phyloP scores from a whole-genome alignment of 1,140 invertebrate genomes.

The Trichomalopsis sarcophagae region DNA sequence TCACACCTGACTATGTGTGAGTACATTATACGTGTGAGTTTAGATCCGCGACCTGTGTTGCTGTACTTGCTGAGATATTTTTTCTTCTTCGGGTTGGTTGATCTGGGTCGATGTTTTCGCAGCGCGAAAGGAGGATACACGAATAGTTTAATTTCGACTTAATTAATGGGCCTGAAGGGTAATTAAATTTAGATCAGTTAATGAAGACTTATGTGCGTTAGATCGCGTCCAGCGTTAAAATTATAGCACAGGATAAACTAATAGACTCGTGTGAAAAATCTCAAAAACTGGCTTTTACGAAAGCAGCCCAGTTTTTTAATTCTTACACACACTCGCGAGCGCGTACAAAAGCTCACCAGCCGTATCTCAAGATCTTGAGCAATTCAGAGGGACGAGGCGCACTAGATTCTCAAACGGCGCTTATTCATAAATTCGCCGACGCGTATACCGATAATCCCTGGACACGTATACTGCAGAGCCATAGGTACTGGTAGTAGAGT shows the following conservation, averaged over 20 bases:
- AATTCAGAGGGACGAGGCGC: no score
- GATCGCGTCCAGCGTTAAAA: neutral
- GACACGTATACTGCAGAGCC: neutral
- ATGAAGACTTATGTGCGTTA: neutral
- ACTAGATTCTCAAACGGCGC: neutral
- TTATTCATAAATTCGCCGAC: constrained; percentile 5
- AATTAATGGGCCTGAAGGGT: neutral
- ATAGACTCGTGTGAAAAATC: no score
- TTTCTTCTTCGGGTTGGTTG: neutral
- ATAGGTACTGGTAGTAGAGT: neutral
- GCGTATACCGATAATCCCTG: neutral
- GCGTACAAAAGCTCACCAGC: no score
- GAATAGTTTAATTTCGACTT: neutral
- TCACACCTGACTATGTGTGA: neutral
- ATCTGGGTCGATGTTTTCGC: neutral
- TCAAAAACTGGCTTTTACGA: no score
- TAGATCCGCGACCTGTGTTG: no score
- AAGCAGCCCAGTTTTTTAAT: no score
- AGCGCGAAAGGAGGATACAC: neutral
- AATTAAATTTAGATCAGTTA: neutral
- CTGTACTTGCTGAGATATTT: neutral
- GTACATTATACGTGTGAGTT: neutral
- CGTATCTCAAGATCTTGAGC: no score
- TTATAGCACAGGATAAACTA: no score
- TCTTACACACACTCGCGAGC: no score